Evolutionary conservation across 2,113 vertebrate species (phyloP), one percentile per base, ranked within the genome.

Genomic region (Lasiurus cinereus): DNA sequence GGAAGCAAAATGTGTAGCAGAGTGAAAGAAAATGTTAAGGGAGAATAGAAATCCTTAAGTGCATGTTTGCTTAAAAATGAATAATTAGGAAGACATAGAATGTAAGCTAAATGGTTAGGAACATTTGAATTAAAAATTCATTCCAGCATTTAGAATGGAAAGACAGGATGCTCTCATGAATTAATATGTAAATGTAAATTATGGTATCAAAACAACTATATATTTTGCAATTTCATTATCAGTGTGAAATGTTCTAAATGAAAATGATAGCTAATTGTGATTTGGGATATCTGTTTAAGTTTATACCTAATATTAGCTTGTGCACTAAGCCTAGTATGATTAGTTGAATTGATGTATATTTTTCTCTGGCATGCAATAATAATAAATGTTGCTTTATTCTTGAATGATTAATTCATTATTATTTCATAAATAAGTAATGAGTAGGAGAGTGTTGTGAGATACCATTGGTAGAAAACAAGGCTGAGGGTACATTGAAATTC

Each of bases 131-230:
- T 82, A 46, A 88, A 69, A 76, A 94, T 73, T n/a, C 6, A 16
- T 27, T 14, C 6, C 3, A 76, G 18, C 21, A 50, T 83, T 84
- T 72, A 83, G 15, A 43, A 21, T 56, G 50, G 21, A 72, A 67
- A 79, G 31, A 50, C 29, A 50, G 64, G 31, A 0, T 76, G 7
- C 31, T 83, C 1, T 56, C 67, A 62, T 21, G 14, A 27, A 67
- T 90, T 79, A 76, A 77, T 79, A 91, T 77, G 31, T 62, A 64
- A 74, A 59, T 76, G 19, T 6, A 95, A 87, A 14, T 69, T 90
- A 24, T 77, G 4, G 4, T 54, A 82, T 62, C 90, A 77, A 95
- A 54, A 48, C 73, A 39, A 33, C 22, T 46, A 1, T 27, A 33
- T 27, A 78, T 48, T 93, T 14, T 46, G 6, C 88, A 56, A 59